Conservation (phyloP, 2,888 invertebrate genomes). For the Cremastobaeus sp. region DNA sequence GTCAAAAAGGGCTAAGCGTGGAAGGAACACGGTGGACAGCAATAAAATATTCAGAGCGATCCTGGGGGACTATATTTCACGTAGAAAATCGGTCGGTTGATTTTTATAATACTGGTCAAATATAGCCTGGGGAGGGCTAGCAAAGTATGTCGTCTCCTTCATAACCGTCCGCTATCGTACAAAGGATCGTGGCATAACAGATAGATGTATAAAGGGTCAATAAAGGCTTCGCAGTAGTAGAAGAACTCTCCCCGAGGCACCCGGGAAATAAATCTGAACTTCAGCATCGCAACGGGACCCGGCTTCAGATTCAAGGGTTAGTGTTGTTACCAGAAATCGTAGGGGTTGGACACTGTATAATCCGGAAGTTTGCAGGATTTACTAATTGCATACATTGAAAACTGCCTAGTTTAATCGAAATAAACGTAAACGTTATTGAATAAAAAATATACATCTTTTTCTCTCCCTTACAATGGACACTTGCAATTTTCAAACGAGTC, state of each 20-base stretch:
- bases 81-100: constrained; percentile 79
- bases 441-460: no score
- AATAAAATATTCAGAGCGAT: constrained; percentile 78
- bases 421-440: no score
- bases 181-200: constrained; percentile 78
- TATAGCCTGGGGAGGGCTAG: constrained; percentile 75
- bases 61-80: constrained; percentile 77
- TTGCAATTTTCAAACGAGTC: no score
- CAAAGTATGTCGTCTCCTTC: constrained; percentile 70
- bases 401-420: no score
- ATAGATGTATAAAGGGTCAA: constrained; percentile 79
- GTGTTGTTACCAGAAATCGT: constrained; percentile 63
- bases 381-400: constrained; percentile 43
- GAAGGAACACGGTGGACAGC: constrained; percentile 70
- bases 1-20: constrained; percentile 25
- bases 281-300: constrained; percentile 67
- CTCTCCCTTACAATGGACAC: no score
- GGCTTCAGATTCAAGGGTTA: constrained; percentile 73
- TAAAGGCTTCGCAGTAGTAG: constrained; percentile 74
- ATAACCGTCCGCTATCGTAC: constrained; percentile 70
- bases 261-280: constrained; percentile 76
- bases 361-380: constrained; percentile 45
- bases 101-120: constrained; percentile 79
- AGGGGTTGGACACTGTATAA: constrained; percentile 60
- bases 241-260: constrained; percentile 73